Conservation (phyloP, 2,888 invertebrate species). For the Microctonus brassicae region DNA sequence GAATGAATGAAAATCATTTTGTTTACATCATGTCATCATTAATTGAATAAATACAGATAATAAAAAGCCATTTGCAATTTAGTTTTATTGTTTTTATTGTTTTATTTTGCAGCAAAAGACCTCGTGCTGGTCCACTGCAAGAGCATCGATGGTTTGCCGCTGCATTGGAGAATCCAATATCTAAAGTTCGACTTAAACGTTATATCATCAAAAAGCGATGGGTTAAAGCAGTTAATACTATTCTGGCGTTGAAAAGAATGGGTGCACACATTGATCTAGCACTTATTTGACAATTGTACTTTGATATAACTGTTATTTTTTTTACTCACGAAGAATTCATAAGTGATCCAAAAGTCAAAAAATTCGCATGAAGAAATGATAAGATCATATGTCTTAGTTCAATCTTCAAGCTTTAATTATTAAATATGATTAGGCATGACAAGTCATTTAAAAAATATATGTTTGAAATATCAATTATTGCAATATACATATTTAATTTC, state of each 20-base stretch:
- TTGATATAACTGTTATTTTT: too few species aligned
- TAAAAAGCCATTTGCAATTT: not conserved
- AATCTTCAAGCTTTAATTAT: too few species aligned
- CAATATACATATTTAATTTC: too few species aligned
- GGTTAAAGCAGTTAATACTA: conserved; percentile 91
- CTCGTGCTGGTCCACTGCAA: conserved; percentile 79
- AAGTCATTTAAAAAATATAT: too few species aligned
- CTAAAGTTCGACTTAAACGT: conserved; percentile 85
- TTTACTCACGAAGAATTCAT: too few species aligned
- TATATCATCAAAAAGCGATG: conserved; percentile 92
- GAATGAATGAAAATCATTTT: not conserved
- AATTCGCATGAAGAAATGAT: too few species aligned
- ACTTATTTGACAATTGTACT: conserved; percentile 59
- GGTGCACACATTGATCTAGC: conserved; percentile 82
- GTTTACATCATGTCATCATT: not conserved
- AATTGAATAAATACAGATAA: not conserved
- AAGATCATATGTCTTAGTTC: too few species aligned
- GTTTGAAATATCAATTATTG: too few species aligned
- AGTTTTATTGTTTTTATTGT: not conserved
- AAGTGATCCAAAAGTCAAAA: too few species aligned
- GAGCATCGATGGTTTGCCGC: conserved; percentile 85
- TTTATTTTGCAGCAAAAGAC: conserved; percentile 75
- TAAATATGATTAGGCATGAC: too few species aligned
- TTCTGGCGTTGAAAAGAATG: conserved; percentile 88
- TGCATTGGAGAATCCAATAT: conserved; percentile 77